Evolutionary conservation across 2,113 vertebrate genomes (phyloP), one percentile per base, ranked within the genome.

Genomic region (Podilymbus podiceps): DNA sequence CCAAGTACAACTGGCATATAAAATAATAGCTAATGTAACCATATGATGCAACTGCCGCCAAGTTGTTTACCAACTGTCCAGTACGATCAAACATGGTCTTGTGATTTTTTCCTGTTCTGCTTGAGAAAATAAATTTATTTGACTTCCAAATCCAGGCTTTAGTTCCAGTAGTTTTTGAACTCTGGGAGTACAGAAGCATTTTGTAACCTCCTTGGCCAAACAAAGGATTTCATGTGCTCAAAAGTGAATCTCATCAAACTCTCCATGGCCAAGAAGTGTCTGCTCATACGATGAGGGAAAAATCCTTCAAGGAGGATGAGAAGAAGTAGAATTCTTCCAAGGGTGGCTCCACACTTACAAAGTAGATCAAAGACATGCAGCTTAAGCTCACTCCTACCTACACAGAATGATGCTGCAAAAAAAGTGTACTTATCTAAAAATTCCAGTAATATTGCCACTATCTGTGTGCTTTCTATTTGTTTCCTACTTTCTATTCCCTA

Each of bases 11-110:
- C 56, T 87, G 83, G 84, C 93, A 86, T 85, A 88, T 77, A 82
- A 92, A 91, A 87, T 91, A 91, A 95, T 33, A 92, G 84, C 66
- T 82, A 91, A 69, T 42, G 66, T 50, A 95, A 91, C 69, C 19
- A 5, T 88, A 89, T 79, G 95, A 97, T 67, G 31, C 96, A 85
- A 89, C 85, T 92, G 69, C 86, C 92, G 91, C 93, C 96, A 96
- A 95, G 71, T 93, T 95, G 93, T 95, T 97, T 97, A 95, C 83
- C 73, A 95, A 84, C 85, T 95, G 94, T 89, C 95, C 94, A 62
- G 30, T 35, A 72, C 4, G 3, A 94, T 97, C 88, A 95, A 89
- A 94, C 69, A 89, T 35, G 77, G 84, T 89, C 66, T 73, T 92
- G 50, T 74, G 75, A 92, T 93, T 87, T 92, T 84, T 92, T 81